These are phyloP conservation scores for Brachionus angularis DNA, from an alignment of 1,140 invertebrate species.

Conservation along the genomic window DNA sequence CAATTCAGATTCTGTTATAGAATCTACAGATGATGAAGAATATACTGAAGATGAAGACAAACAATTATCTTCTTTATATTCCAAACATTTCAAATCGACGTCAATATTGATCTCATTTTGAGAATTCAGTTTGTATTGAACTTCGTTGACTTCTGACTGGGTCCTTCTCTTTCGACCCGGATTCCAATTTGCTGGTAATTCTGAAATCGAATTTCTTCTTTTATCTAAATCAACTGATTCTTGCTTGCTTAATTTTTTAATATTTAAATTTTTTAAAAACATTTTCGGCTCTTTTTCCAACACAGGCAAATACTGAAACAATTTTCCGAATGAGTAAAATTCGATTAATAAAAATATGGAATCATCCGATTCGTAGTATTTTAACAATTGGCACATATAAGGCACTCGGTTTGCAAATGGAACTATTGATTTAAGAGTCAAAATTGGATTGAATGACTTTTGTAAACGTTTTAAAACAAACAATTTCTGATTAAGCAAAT, in stretches of 20 bases:
- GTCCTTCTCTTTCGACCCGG: neutral
- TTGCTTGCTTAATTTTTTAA: constrained; percentile 21
- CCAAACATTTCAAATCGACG: too few species aligned
- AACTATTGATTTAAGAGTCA: constrained; percentile 28
- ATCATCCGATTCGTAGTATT: constrained; percentile 22
- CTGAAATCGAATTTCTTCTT: constrained; percentile 1
- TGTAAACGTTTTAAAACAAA: neutral
- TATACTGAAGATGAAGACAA: too few species aligned
- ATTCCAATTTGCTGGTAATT: neutral
- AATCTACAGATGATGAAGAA: too few species aligned
- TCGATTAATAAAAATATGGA: constrained; percentile 23
- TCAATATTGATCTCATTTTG: neutral
- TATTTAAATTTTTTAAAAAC: constrained; percentile 18
- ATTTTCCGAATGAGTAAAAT: neutral
- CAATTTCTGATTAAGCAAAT: neutral
- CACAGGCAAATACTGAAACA: neutral
- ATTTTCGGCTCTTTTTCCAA: neutral
- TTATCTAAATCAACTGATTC: constrained; percentile 16
- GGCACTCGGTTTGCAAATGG: constrained; percentile 24
- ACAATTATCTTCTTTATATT: too few species aligned
- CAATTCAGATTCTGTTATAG: too few species aligned
- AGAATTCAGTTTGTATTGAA: neutral
- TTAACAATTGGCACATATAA: constrained; percentile 19
- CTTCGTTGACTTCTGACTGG: constrained; percentile 1
- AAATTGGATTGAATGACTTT: constrained; percentile 15